Evolutionary conservation across 2,797 vertebrate species (phyloP), one percentile per base, ranked within the genome.

Genomic region (Melanotaenia nigrans): DNA sequence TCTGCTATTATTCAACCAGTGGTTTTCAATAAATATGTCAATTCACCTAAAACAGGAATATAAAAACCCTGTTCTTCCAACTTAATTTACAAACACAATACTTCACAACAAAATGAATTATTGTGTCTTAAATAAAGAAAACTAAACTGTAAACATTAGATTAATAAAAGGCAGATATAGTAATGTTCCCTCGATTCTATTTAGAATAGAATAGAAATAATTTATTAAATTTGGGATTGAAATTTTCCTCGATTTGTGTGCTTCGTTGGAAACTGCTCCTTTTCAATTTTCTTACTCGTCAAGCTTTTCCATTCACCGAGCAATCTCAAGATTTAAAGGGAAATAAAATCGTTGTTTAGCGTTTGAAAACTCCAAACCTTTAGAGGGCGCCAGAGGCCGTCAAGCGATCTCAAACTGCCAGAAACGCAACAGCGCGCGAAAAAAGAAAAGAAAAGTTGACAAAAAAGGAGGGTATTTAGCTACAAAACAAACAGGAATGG

Each of bases 361-460:
- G 14, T 1, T 1, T 3, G 16, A 61, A 1, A 2, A 3, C 59
- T 69, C 89, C 91, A 0, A 0, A 4, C 11, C 79, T 32, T 47
- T 13, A 81, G 84, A 1, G 13, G 90, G 68, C 82, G 79, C 77
- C 80, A 40, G 1, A 12, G 3, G 0, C 0, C 1, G 1, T 0
- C 0, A 2, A 0, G 16, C 1, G 3, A 13, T n/a, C 0, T 0
- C 1, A 22, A 40, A 24, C 25, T 0, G 0, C 0, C 33, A 5
- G 3, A 36, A 35, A 32, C 2, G 11, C 1, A 0, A 64, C 64
- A 51, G 49, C 56, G 63, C 78, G 86, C 81, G 78, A 61, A 76
- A 60, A n/a, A n/a, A 25, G 24, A n/a, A 7, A 47, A 20, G 33
- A 56, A 68, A 3, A 13, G 11, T 24, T 16, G 3, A 6, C 40